phyloP scores from a whole-genome alignment of 30 jellyfish, hydroid and myxozoan species.

The Turritopsis dohrnii region DNA sequence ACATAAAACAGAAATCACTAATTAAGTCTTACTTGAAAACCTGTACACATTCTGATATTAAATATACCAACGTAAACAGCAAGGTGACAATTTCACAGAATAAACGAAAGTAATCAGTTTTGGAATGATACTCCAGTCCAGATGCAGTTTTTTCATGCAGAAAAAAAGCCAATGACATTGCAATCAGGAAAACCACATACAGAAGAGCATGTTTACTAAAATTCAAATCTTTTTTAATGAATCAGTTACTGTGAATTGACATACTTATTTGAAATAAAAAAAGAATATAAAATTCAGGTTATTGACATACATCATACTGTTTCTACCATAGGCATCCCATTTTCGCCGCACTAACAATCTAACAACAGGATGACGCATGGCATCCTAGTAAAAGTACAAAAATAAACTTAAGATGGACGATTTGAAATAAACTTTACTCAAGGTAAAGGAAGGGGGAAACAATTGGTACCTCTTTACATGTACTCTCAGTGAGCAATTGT shows the following conservation, averaged over 20 bases:
- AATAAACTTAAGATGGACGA: no score
- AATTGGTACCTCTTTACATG: constrained; percentile 49
- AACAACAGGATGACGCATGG: constrained; percentile 82
- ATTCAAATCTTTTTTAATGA: not conserved
- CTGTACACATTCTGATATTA: constrained; percentile 58
- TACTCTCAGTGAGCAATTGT: constrained; percentile 39
- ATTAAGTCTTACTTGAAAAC: constrained; percentile 45
- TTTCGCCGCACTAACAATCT: constrained; percentile 69
- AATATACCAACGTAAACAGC: constrained; percentile 37
- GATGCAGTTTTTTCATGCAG: constrained; percentile 35
- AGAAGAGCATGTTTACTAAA: constrained; percentile 37
- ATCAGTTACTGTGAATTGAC: not conserved
- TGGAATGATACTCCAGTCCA: constrained; percentile 28
- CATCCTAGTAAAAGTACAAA: constrained; percentile 42
- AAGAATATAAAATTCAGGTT: not conserved
- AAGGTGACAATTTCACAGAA: constrained; percentile 51
- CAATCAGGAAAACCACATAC: constrained; percentile 38
- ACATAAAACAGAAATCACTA: not conserved
- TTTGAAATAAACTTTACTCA: no score
- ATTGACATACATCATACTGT: constrained; percentile 44
- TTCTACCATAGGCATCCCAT: constrained; percentile 67
- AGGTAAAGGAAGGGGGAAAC: not conserved
- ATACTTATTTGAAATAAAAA: not conserved
- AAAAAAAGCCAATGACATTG: constrained; percentile 52
- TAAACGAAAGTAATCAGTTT: constrained; percentile 47